A percentile compares a stretch with the other conserved stretches of the same genome.
Conservation (phyloP, 2,797 vertebrate species). For the Lutjanus campechanus region DNA sequence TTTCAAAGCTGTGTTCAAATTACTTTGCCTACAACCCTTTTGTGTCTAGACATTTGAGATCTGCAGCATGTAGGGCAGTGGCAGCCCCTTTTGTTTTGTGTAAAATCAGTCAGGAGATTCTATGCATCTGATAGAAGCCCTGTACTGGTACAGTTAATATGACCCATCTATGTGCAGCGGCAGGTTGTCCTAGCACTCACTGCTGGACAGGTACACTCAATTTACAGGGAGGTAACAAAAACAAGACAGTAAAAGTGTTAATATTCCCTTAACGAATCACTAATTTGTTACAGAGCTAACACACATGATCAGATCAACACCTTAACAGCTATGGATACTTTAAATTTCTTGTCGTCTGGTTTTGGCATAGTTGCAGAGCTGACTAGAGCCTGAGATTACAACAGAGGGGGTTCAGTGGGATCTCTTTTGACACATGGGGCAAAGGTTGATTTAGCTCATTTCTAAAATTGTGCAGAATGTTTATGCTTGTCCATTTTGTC, state of each 20-base stretch:
- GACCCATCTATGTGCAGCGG: constrained; percentile 6
- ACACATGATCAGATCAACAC: constrained; percentile 11
- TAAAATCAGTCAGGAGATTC: constrained; percentile 38
- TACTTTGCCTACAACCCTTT: constrained; percentile 27
- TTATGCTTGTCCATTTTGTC: constrained; percentile 12
- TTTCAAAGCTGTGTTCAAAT: constrained; percentile 36
- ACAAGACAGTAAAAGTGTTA: too few species aligned
- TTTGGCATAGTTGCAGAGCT: constrained; percentile 28
- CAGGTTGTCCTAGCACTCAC: background rate
- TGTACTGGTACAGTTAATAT: background rate
- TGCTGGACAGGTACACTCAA: background rate
- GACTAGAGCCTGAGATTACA: constrained; percentile 16
- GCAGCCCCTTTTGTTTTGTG: constrained; percentile 39
- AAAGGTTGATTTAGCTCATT: constrained; percentile 33
- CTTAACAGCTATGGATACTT: constrained; percentile 32
- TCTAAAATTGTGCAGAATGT: constrained; percentile 31
- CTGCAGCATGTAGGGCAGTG: constrained; percentile 16
- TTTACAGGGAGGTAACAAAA: too few species aligned
- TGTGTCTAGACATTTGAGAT: constrained; percentile 53
- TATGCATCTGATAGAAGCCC: constrained; percentile 24
- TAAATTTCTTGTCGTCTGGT: constrained; percentile 24
- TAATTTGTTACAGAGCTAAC: background rate
- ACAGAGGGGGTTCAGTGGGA: constrained; percentile 28
- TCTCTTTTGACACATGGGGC: constrained; percentile 11
- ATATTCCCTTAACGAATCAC: background rate